Evolutionary conservation across 1,140 invertebrate species (phyloP).

Genomic region (Trachelipus rathkii): DNA sequence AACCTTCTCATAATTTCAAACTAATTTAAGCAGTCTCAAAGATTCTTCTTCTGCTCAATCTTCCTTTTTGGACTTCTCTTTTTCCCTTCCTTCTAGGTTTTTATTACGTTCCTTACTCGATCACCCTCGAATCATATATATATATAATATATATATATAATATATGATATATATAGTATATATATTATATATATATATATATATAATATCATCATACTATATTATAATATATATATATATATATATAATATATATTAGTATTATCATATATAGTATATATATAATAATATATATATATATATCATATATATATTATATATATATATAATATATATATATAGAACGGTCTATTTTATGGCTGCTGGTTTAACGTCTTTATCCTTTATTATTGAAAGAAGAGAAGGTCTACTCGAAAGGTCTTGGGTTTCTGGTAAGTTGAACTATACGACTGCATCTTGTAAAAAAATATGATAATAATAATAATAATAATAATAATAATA

Average conservation of each 20-base stretch:
- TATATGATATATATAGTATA: too few relatives aligned
- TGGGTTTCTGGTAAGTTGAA: conserved; percentile 69
- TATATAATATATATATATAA: background rate
- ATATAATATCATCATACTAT: too few relatives aligned
- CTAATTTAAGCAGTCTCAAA: too few relatives aligned
- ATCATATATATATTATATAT: background rate
- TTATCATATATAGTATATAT: conserved; percentile 24
- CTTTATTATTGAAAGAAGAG: conserved; percentile 85
- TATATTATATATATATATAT: too few relatives aligned
- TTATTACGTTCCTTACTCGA: background rate
- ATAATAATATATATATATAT: conserved; percentile 23
- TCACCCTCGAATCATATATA: background rate
- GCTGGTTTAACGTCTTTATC: conserved; percentile 88
- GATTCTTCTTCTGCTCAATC: background rate
- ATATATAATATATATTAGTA: conserved; percentile 20
- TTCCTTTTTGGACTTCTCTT: too few relatives aligned
- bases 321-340: conserved; percentile 49
- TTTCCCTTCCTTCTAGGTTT: background rate
- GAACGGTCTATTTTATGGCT: conserved; percentile 93
- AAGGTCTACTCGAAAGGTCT: conserved; percentile 81
- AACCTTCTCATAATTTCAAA: too few relatives aligned
- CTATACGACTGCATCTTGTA: too few relatives aligned
- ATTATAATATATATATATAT: conserved; percentile 25
- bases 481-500: too few relatives aligned
- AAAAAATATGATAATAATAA: too few relatives aligned